phyloP scores from a whole-genome alignment of 2,113 vertebrate species.

The Myrmophylax atrothorax region DNA sequence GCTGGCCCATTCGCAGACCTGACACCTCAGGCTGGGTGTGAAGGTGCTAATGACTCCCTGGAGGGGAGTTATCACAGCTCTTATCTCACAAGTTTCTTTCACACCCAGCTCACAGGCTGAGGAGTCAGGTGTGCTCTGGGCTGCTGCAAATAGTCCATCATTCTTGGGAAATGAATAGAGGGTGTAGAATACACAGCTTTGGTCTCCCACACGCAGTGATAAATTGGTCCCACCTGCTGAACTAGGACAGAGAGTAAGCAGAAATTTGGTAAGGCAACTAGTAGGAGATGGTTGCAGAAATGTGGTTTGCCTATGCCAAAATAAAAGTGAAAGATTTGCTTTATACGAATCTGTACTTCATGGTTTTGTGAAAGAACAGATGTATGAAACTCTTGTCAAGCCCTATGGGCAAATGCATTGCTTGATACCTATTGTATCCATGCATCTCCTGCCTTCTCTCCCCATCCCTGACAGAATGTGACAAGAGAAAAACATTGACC shows the following conservation, averaged over 20 bases:
- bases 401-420: background rate
- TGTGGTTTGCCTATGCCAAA: background rate
- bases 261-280: background rate
- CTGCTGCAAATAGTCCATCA: no score
- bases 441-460: background rate
- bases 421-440: background rate
- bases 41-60: no score
- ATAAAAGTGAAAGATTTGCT: background rate
- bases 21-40: no score
- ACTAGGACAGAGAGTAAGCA: background rate
- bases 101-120: no score
- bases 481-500: background rate
- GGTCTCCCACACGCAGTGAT: no score
- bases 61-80: no score
- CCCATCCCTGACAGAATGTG: background rate
- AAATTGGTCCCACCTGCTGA: no score
- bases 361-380: background rate
- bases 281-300: background rate
- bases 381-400: background rate
- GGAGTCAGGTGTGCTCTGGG: no score
- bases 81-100: no score
- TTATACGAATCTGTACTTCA: background rate
- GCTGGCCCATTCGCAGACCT: no score
- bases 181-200: no score
- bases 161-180: no score